phyloP scores from a whole-genome alignment of 1,140 invertebrate genomes.

The Macrostomum lignano region DNA sequence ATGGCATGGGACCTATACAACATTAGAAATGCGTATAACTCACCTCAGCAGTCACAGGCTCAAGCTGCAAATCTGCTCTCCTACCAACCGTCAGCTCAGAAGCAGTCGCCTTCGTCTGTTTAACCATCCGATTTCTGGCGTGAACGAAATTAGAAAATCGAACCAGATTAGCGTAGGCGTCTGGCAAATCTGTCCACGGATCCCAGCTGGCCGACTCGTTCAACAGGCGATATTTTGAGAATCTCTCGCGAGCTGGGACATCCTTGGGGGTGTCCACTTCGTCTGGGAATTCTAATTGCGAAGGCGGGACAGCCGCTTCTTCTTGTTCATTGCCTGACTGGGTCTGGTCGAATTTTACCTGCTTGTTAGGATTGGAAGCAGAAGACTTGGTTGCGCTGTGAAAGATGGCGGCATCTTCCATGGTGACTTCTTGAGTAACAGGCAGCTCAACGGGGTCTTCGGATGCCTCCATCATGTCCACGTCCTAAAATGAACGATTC shows the following conservation, averaged over 20 bases:
- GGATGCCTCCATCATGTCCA: no score
- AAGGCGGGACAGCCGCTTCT: no score
- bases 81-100: constrained; percentile 13
- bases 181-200: constrained; percentile 4
- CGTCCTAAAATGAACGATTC: no score
- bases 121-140: background rate
- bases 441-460: no score
- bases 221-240: constrained; percentile 44
- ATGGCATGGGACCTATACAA: constrained; percentile 31
- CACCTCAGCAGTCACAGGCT: background rate
- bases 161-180: background rate
- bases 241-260: constrained; percentile 42
- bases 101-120: constrained; percentile 30
- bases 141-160: constrained; percentile 1
- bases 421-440: no score
- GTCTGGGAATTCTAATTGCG: no score
- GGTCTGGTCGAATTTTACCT: no score
- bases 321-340: no score
- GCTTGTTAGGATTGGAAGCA: no score
- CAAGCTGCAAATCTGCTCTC: background rate
- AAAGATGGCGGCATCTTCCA: no score
- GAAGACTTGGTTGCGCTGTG: no score
- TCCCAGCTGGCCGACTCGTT: no score
- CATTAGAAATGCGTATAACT: constrained; percentile 10
- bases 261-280: constrained; percentile 56